Evolutionary conservation across 2,797 vertebrate genomes (phyloP).

Genomic region (Lagodon rhomboides): DNA sequence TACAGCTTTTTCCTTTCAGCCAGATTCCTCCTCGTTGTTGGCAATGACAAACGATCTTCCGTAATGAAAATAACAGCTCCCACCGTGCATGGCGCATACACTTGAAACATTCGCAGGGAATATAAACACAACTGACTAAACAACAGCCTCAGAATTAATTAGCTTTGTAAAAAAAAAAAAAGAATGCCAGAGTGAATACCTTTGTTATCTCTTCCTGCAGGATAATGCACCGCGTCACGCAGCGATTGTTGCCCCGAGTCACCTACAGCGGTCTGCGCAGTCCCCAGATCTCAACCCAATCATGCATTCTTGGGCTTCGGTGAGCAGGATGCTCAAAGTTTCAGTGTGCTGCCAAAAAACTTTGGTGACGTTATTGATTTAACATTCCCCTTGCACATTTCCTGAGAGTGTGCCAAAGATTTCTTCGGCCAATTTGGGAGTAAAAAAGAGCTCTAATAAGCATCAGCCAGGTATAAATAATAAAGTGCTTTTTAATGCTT

Average conservation of each 20-base stretch:
- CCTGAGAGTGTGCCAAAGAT: constrained; percentile 9
- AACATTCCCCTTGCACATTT: constrained; percentile 21
- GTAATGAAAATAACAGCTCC: not conserved
- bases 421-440: constrained; percentile 13
- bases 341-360: constrained; percentile 39
- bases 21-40: not conserved
- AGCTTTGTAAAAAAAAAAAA: constrained; percentile 8
- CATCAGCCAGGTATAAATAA: constrained; percentile 3
- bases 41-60: not conserved
- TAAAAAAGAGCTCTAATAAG: constrained; percentile 9
- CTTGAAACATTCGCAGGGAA: constrained; percentile 14
- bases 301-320: constrained; percentile 5
- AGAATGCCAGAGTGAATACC: not conserved
- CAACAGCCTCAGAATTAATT: constrained; percentile 15
- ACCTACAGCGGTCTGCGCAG: not conserved
- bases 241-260: not conserved
- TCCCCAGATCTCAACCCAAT: constrained; percentile 10
- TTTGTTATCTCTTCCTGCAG: constrained; percentile 23
- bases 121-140: constrained; percentile 6
- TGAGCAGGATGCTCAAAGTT: constrained; percentile 47
- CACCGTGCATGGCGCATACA: not conserved
- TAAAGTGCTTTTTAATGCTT: constrained; percentile 18
- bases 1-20: constrained; percentile 5
- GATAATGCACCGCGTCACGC: constrained; percentile 1
- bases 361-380: constrained; percentile 28